Base-by-base conservation (phyloP, 2,113 vertebrate species). In the Agapornis roseicollis region DNA sequence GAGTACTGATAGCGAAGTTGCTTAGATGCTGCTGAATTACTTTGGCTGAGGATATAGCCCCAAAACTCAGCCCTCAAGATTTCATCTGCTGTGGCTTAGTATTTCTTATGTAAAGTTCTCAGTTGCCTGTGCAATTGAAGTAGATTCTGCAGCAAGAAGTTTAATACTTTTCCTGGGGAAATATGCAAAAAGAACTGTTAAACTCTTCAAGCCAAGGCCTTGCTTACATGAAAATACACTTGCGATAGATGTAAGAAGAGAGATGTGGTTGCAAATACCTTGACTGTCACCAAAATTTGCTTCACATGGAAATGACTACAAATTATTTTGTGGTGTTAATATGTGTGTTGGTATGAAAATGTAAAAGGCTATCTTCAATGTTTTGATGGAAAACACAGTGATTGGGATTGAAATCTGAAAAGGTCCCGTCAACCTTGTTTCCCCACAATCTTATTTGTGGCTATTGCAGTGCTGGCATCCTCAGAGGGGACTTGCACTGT, bases 351-450 rank as follows among this genome's bases (percentile, higher is more conserved):
- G 8, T 29, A 17, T 2, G 17, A 70, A 64, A 64, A 53, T 8
- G 44, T 3, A 33, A 33, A 56, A 6, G 16, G 22, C 10, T 1
- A 3, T 60, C 4, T 44, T 23, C 22, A n/a, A 1, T 56, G 4
- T 81, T 84, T 39, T n/a, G 28, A 9, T 58, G 60, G n/a, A 3
- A 73, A 56, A 17, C 20, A 5, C 12, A 19, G 18, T 1, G 17
- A 11, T 25, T 1, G 4, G 31, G 24, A 25, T 7, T 29, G 35
- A 24, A 35, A 22, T 33, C 8, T 58, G 56, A 8, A n/a, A 41
- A 63, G 3, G 13, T 9, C 10, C 6, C 52, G 25, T 8, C 24
- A 6, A n/a, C 22, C 7, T 28, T 20, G 6, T 42, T 63, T 61
- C 13, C 27, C 17, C 25, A 35, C 33, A 58, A 10, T 58, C n/a